These are phyloP conservation scores for Prosopocoilus inquinatus DNA, from an alignment of 2,888 invertebrate genomes.

Conservation along the genomic window DNA sequence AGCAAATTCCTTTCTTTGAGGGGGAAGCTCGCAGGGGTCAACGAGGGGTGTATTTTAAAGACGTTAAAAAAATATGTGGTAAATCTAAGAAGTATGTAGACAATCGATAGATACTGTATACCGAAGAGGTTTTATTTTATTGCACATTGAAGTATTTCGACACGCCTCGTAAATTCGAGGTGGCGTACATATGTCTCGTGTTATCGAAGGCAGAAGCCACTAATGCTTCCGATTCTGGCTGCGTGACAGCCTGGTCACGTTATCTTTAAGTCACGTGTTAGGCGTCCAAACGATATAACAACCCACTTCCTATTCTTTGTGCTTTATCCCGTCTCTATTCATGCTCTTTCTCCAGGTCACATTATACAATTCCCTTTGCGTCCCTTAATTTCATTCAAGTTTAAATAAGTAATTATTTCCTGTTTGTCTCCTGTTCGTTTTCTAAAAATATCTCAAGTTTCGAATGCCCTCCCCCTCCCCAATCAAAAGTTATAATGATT, in stretches of 20 bases:
- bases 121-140: slow-evolving; percentile 8
- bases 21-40: too few relatives aligned
- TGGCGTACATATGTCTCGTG: slow-evolving; percentile 29
- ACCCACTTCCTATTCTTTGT: slow-evolving; percentile 19
- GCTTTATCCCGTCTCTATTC: slow-evolving; percentile 5
- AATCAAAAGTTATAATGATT: too few relatives aligned
- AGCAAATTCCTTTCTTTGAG: too few relatives aligned
- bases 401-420: not conserved
- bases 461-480: too few relatives aligned
- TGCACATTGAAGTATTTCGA: slow-evolving; percentile 18
- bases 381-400: too few relatives aligned
- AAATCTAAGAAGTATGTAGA: too few relatives aligned
- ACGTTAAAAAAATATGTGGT: too few relatives aligned
- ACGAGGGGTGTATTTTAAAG: too few relatives aligned
- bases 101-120: too few relatives aligned
- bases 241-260: slow-evolving; percentile 29
- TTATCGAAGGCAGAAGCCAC: slow-evolving; percentile 26
- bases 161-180: slow-evolving; percentile 22
- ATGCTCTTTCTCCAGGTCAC: not conserved
- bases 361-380: not conserved
- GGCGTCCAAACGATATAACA: slow-evolving; percentile 27
- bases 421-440: too few relatives aligned
- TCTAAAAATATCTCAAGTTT: too few relatives aligned
- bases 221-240: slow-evolving; percentile 22
- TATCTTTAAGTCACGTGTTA: slow-evolving; percentile 29